A percentile compares a stretch with the other conserved stretches of the same genome.
phyloP scores from a whole-genome alignment of 2,797 vertebrate genomes.

The Syngnathus rostellatus region DNA sequence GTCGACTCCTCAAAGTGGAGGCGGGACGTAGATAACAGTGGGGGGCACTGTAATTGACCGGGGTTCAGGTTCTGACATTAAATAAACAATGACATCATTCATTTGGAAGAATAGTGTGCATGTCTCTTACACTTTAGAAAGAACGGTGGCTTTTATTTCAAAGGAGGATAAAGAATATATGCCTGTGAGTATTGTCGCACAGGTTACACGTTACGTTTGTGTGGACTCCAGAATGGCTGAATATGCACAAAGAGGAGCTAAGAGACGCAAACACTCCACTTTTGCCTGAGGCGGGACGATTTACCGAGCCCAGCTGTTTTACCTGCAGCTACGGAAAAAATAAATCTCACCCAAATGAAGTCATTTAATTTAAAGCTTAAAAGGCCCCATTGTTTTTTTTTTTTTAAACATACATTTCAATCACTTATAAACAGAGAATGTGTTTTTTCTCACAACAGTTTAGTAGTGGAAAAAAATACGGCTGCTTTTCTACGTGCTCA shows the following conservation, averaged over 20 bases:
- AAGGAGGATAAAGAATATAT: too few relatives aligned
- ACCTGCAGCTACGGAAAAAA: slow-evolving; percentile 13
- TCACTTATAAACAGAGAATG: background rate
- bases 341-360: too few relatives aligned
- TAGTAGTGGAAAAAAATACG: too few relatives aligned
- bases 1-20: slow-evolving; percentile 41
- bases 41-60: slow-evolving; percentile 40
- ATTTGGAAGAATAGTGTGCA: slow-evolving; percentile 6
- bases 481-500: background rate
- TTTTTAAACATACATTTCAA: too few relatives aligned
- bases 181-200: too few relatives aligned
- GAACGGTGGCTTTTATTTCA: too few relatives aligned
- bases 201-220: background rate
- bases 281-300: background rate
- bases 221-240: background rate
- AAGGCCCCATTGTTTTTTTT: too few relatives aligned
- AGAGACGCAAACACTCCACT: background rate
- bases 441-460: background rate
- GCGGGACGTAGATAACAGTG: slow-evolving; percentile 35
- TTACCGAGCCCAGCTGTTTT: slow-evolving; percentile 24
- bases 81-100: slow-evolving; percentile 38
- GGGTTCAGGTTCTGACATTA: slow-evolving; percentile 39
- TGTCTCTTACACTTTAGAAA: background rate
- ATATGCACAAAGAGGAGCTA: background rate
- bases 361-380: too few relatives aligned